These are phyloP conservation scores for Eulemur coronatus DNA, from an alignment of 2,797 vertebrate genomes.

Conservation along the genomic window DNA sequence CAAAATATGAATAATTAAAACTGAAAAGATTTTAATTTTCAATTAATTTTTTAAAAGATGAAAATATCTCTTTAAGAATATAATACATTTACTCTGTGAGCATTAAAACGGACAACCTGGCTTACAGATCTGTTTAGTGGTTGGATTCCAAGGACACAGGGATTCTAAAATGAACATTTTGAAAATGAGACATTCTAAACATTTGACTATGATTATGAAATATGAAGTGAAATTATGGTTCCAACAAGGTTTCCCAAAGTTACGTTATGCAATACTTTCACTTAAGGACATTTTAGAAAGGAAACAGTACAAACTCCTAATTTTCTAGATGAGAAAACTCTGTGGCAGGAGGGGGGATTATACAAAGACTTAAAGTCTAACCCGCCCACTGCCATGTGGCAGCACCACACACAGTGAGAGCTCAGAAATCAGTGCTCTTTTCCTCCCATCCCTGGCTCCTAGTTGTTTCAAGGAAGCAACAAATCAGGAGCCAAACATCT, in stretches of 20 bases:
- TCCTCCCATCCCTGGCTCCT: neutral
- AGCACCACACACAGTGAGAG: neutral
- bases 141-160: neutral
- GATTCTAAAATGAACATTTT: neutral
- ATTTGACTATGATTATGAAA: neutral
- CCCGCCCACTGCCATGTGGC: rapidly evolving
- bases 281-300: neutral
- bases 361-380: neutral
- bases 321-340: neutral
- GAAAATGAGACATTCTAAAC: neutral
- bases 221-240: neutral
- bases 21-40: neutral
- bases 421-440: neutral
- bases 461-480: neutral
- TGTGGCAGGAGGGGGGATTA: rapidly evolving
- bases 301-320: neutral
- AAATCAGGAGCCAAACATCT: neutral
- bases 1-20: neutral
- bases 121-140: neutral
- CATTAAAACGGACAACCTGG: neutral
- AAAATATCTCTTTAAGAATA: neutral
- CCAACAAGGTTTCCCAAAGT: neutral
- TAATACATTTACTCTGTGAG: neutral
- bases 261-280: neutral
- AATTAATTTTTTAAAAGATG: neutral